These are phyloP conservation scores for Steinernema carpocapsae DNA, from an alignment of 2,888 invertebrate genomes.

Conservation along the genomic window DNA sequence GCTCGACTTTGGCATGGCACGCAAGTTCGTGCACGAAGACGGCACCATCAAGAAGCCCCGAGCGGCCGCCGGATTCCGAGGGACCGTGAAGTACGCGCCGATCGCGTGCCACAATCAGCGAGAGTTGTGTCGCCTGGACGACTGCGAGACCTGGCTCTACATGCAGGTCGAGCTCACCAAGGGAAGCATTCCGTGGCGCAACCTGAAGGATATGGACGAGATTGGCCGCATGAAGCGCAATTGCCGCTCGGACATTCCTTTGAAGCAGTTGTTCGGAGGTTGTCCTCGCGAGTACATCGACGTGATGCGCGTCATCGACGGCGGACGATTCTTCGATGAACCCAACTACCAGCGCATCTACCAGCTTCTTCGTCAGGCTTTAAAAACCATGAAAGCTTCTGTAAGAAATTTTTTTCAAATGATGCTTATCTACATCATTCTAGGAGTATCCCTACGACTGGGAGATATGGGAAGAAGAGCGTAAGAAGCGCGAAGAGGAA, in stretches of 20 bases:
- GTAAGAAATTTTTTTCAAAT: slow-evolving; percentile 19
- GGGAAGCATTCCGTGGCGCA: slow-evolving; percentile 46
- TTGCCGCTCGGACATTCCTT: slow-evolving; percentile 45
- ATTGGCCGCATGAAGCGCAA: slow-evolving; percentile 55
- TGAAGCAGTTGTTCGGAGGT: slow-evolving; percentile 59
- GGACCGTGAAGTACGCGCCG: slow-evolving; percentile 44
- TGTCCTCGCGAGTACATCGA: slow-evolving; percentile 57
- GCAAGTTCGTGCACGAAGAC: slow-evolving; percentile 60
- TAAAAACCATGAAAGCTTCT: slow-evolving; percentile 46
- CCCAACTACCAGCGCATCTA: slow-evolving; percentile 58
- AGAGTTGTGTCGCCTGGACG: slow-evolving; percentile 43
- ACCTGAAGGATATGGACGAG: slow-evolving; percentile 42
- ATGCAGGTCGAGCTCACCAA: slow-evolving; percentile 41
- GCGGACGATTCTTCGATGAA: slow-evolving; percentile 57
- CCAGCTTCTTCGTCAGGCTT: slow-evolving; percentile 48
- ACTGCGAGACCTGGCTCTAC: slow-evolving; percentile 42
- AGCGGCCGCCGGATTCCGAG: slow-evolving; percentile 43
- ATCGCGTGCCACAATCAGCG: slow-evolving; percentile 38
- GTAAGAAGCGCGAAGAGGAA: slow-evolving; percentile 39
- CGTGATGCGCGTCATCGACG: slow-evolving; percentile 40
- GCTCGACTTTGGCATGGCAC: slow-evolving; percentile 53
- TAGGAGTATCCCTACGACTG: slow-evolving; percentile 52
- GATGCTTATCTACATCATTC: not conserved
- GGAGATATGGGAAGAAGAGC: slow-evolving; percentile 44
- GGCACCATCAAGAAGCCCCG: slow-evolving; percentile 47